Conservation (phyloP, 2,888 invertebrate species). For the Apodemia zela region DNA sequence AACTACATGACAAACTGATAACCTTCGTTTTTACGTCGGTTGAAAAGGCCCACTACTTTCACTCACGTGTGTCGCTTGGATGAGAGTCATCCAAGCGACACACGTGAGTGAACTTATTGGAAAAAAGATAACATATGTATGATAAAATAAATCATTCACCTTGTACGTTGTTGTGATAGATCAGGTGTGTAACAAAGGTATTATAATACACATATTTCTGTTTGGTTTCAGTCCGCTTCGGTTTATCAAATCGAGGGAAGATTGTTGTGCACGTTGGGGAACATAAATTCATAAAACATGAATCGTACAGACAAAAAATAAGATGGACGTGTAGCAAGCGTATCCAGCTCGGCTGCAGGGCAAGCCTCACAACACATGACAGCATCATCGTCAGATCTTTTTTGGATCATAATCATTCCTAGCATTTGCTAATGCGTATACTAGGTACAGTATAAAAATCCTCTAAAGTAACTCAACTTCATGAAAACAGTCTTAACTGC, state of each 20-base stretch:
- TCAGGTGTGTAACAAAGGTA: background rate
- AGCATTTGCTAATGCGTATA: constrained; percentile 20
- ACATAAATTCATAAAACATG: constrained; percentile 69
- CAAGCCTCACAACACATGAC: constrained; percentile 56
- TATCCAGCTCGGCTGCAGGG: constrained; percentile 56
- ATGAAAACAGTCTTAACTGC: background rate
- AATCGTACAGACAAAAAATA: constrained; percentile 58
- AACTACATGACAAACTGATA: too few species aligned
- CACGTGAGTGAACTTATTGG: background rate
- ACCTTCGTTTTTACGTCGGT: too few species aligned
- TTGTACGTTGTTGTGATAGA: background rate
- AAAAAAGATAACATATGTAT: background rate
- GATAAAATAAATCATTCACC: background rate
- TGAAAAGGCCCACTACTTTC: too few species aligned
- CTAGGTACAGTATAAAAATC: background rate
- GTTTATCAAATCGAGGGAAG: constrained; percentile 60
- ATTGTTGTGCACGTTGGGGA: constrained; percentile 54
- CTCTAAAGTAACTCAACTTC: background rate
- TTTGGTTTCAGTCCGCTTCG: constrained; percentile 56
- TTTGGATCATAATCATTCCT: constrained; percentile 56
- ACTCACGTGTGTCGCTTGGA: too few species aligned
- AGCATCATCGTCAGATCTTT: constrained; percentile 52
- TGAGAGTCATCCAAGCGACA: too few species aligned
- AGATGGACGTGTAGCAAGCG: constrained; percentile 68
- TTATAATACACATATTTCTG: constrained; percentile 5